Conservation (phyloP, 2,888 invertebrate genomes). For the Ectropis crepuscularia region DNA sequence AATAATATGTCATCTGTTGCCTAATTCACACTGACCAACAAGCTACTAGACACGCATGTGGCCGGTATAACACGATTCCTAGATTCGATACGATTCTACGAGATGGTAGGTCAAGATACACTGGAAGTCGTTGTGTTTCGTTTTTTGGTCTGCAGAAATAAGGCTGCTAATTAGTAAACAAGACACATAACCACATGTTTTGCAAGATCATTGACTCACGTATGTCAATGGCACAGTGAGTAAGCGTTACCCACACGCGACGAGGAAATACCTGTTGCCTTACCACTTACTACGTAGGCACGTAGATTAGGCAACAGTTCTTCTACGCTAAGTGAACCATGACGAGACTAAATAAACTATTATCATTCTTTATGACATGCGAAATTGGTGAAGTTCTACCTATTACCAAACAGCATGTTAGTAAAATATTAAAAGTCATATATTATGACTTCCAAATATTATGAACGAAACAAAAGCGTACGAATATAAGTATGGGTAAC, state of each 20-base stretch:
- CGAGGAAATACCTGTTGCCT: constrained; percentile 46
- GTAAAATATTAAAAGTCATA: too few relatives aligned
- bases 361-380: neutral
- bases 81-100: too few relatives aligned
- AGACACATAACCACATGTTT: constrained; percentile 19
- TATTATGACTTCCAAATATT: too few relatives aligned
- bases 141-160: neutral
- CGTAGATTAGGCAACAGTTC: constrained; percentile 11
- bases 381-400: neutral
- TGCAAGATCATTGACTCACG: constrained; percentile 49
- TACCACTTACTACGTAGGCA: constrained; percentile 37
- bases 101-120: neutral
- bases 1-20: too few relatives aligned
- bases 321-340: constrained; percentile 1
- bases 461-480: too few relatives aligned
- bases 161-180: constrained; percentile 19
- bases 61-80: too few relatives aligned
- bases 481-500: too few relatives aligned
- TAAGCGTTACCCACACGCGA: constrained; percentile 48
- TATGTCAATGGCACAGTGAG: constrained; percentile 51
- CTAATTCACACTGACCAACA: too few relatives aligned
- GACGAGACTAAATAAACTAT: neutral
- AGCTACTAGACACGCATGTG: too few relatives aligned
- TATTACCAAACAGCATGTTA: too few relatives aligned
- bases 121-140: neutral